These are phyloP conservation scores for Poeciliopsis infans DNA, from an alignment of 2,797 vertebrate genomes.

Conservation along the genomic window DNA sequence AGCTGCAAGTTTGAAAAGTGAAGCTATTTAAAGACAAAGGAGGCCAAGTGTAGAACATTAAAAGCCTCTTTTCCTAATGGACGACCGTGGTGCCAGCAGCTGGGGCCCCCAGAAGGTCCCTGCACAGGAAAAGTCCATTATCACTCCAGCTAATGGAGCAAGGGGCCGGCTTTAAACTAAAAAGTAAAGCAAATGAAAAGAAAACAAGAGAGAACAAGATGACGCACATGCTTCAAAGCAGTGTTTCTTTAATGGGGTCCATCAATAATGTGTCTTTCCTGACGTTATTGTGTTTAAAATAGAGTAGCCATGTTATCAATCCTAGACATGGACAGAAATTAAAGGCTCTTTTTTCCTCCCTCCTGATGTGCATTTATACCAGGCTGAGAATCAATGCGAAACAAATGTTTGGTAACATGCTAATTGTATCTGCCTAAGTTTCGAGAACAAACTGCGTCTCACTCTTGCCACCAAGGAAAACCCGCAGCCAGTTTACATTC, in stretches of 20 bases:
- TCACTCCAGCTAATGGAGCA: conserved; percentile 72
- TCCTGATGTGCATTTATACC: conserved; percentile 50
- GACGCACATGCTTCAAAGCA: conserved; percentile 62
- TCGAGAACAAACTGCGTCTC: conserved; percentile 54
- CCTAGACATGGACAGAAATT: conserved; percentile 61
- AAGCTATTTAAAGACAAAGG: conserved; percentile 52
- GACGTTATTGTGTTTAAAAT: conserved; percentile 69
- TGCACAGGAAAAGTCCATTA: conserved; percentile 75
- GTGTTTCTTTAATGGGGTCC: conserved; percentile 71
- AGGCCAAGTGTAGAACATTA: conserved; percentile 53
- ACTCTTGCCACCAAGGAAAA: conserved; percentile 64
- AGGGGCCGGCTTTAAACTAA: conserved; percentile 53
- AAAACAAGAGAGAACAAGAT: conserved; percentile 65
- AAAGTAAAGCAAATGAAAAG: conserved; percentile 58
- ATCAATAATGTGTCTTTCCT: conserved; percentile 72
- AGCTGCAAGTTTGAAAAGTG: conserved; percentile 38
- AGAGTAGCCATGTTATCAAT: conserved; percentile 66
- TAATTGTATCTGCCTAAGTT: conserved; percentile 61
- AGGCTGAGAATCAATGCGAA: conserved; percentile 70
- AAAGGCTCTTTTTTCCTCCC: conserved; percentile 34
- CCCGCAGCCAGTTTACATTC: conserved; percentile 76
- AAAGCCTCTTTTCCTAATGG: conserved; percentile 59
- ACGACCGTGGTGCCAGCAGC: conserved; percentile 50
- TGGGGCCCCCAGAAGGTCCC: conserved; percentile 42
- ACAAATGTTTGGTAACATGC: conserved; percentile 78